Evolutionary conservation across 35 echinoderm and acorn worm genomes (phyloP), one percentile per base, ranked within the genome.

Genomic region (Lytechinus variegatus): DNA sequence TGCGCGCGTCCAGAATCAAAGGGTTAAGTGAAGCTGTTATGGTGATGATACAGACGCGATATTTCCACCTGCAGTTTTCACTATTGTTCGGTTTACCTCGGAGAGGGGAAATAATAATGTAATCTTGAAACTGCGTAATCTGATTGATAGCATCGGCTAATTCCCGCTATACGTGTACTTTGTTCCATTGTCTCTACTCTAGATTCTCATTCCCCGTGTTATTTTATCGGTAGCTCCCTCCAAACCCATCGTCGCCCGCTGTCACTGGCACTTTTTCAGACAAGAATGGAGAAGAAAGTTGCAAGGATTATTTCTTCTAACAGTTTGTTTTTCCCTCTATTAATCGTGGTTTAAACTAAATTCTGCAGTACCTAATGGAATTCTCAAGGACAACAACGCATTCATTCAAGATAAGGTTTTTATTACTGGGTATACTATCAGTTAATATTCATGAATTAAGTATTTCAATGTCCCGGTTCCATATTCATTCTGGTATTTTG

Each of bases 41-140:
- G 66, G 66, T 79, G 66, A 79, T 79, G 66, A 79, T 79, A 79
- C 66, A 79, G n/a, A 6, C 19, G 66, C 21, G 19, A 79, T 79
- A 79, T 79, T 79, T 79, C 66, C 66, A 79, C 66, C 66, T 79
- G 66, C 66, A 79, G 66, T 79, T 79, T 79, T 79, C n/a, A 16
- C 66, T 24, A 79, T 79, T 79, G 66, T 79, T 79, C 8, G 66
- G 66, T 79, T 79, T 79, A 79, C 66, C 66, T 79, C 66, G 66
- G 66, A 79, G 66, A 79, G 66, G 66, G 66, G 66, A 79, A 79
- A 79, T 79, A 79, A 79, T 79, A 79, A 79, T 79, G 66, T 79
- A 79, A 79, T 79, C 66, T 79, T 79, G 66, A 79, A 79, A 79
- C 19, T 8, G 66, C 66, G 66, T 79, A 79, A 79, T 79, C 66